phyloP scores from a whole-genome alignment of 2,888 invertebrate species.

The Odontothrips loti region DNA sequence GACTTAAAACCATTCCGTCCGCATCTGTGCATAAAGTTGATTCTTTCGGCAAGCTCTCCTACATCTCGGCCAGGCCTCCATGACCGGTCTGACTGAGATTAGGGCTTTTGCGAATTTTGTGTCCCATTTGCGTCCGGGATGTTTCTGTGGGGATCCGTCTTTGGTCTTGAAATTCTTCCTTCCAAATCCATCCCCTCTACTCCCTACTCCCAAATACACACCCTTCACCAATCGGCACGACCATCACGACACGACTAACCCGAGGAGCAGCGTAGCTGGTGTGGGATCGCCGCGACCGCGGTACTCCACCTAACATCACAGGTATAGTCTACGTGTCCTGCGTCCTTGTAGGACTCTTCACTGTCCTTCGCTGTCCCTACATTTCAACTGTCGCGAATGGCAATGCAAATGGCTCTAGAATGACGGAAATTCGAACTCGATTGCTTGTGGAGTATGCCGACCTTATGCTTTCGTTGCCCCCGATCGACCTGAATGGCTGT shows the following conservation, averaged over 20 bases:
- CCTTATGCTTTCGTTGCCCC: background rate
- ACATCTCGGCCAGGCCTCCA: too few species aligned
- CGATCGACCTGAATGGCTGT: background rate
- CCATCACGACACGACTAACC: slow-evolving; percentile 18
- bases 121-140: background rate
- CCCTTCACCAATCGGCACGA: slow-evolving; percentile 15
- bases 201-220: background rate
- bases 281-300: slow-evolving; percentile 11
- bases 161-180: background rate
- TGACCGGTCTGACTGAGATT: too few species aligned
- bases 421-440: background rate
- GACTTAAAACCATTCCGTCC: too few species aligned
- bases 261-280: slow-evolving; percentile 8
- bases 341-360: background rate
- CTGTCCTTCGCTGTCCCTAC: slow-evolving; percentile 13
- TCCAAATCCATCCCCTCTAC: background rate
- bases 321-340: slow-evolving; percentile 20
- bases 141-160: background rate
- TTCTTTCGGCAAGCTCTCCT: too few species aligned
- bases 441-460: background rate
- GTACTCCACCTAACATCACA: slow-evolving; percentile 14
- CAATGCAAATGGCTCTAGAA: background rate
- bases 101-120: too few species aligned
- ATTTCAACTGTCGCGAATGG: slow-evolving; percentile 9
- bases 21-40: too few species aligned